Evolutionary conservation across 2,797 vertebrate species (phyloP).

Genomic region (Tapirus indicus): DNA sequence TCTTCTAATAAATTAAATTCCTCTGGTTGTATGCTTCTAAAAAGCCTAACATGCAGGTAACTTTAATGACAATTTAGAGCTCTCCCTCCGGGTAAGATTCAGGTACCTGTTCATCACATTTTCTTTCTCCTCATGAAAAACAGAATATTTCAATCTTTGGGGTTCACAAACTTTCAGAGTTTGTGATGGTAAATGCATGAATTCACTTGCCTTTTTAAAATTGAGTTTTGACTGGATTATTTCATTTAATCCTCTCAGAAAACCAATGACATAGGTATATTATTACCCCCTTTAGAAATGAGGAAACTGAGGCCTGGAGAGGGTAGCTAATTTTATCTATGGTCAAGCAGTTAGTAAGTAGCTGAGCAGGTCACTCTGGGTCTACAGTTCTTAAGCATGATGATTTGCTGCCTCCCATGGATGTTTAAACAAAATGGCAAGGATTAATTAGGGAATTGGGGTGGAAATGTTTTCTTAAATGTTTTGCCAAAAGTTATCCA

Average conservation of each 20-base stretch:
- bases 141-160: not conserved
- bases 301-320: conserved; percentile 26
- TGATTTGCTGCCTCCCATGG: not conserved
- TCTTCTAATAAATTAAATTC: conserved; percentile 65
- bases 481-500: not conserved
- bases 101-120: not conserved
- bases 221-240: not conserved
- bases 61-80: not conserved
- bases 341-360: not conserved
- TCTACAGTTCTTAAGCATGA: conserved; percentile 39
- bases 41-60: conserved; percentile 16
- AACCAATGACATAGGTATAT: not conserved
- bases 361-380: not conserved
- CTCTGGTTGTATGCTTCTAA: conserved; percentile 16
- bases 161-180: conserved; percentile 31
- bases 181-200: not conserved
- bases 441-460: not conserved
- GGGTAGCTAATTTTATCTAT: not conserved
- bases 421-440: not conserved
- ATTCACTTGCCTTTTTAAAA: conserved; percentile 32
- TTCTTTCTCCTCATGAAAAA: conserved; percentile 44
- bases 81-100: not conserved
- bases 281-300: not conserved
- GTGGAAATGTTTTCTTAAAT: conserved; percentile 17
- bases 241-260: conserved; percentile 50